Evolutionary conservation across 2,113 vertebrate species (phyloP).

Genomic region (Ptyas mucosa): DNA sequence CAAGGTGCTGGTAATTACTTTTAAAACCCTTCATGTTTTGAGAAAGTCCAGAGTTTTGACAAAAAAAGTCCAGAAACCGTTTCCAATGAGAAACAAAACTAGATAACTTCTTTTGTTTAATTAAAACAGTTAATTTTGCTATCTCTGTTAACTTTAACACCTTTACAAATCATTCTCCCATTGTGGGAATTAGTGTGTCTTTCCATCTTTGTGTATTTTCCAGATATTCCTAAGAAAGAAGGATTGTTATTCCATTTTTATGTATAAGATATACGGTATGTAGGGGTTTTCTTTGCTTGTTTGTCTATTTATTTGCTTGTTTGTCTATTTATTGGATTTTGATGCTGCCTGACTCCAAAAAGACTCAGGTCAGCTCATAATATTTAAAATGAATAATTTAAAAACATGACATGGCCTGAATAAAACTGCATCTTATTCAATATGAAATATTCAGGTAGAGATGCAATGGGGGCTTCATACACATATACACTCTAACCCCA

Average conservation of each 20-base stretch:
- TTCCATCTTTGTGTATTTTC: not conserved
- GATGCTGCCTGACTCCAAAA: not conserved
- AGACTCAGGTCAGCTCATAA: not conserved
- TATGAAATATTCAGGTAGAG: not conserved
- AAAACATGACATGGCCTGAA: not conserved
- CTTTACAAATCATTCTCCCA: not conserved
- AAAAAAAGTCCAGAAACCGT: not conserved
- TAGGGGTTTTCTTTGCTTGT: not conserved
- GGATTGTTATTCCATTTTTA: not conserved
- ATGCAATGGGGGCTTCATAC: not conserved
- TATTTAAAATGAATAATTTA: not conserved
- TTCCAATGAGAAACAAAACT: not conserved
- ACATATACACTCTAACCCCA: not conserved
- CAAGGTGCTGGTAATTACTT: not conserved
- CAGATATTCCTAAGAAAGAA: not conserved
- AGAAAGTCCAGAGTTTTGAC: not conserved
- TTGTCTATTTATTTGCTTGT: not conserved
- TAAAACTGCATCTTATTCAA: not conserved
- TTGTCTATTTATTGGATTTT: not conserved
- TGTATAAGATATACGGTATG: not conserved
- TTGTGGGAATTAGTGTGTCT: not conserved
- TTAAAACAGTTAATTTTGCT: not conserved
- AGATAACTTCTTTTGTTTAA: not conserved
- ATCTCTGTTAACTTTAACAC: not conserved
- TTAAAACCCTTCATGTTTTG: not conserved